These are phyloP conservation scores for Agonopterix alstromeriana DNA, from an alignment of 2,888 invertebrate genomes.

Conservation along the genomic window DNA sequence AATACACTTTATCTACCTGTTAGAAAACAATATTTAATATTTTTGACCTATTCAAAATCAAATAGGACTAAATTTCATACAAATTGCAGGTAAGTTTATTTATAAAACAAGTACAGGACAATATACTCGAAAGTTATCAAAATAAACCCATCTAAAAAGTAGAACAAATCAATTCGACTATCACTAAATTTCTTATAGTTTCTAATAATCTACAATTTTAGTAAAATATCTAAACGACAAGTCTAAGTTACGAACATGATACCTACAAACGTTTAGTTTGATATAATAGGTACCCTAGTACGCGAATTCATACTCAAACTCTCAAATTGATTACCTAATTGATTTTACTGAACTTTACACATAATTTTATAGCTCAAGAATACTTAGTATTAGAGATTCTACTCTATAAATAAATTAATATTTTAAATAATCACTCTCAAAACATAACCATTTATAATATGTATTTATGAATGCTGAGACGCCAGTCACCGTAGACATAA, in stretches of 20 bases:
- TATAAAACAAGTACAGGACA: constrained; percentile 38
- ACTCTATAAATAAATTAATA: not conserved
- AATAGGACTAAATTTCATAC: constrained; percentile 16
- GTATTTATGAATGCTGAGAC: too few species aligned
- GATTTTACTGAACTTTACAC: constrained; percentile 1
- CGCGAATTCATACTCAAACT: constrained; percentile 1
- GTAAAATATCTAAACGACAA: constrained; percentile 59
- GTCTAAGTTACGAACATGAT: constrained; percentile 21
- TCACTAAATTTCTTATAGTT: constrained; percentile 23
- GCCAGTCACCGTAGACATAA: too few species aligned
- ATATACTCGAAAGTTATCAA: constrained; percentile 55
- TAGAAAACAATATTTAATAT: too few species aligned
- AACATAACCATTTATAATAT: too few species aligned
- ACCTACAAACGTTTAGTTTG: constrained; percentile 1
- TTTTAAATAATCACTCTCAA: too few species aligned
- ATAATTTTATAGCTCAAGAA: not conserved
- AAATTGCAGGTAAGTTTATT: constrained; percentile 8
- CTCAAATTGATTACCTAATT: constrained; percentile 3
- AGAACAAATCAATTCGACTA: constrained; percentile 24
- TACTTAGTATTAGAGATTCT: not conserved
- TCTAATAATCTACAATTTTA: constrained; percentile 47
- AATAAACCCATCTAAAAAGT: constrained; percentile 63
- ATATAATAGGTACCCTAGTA: constrained; percentile 2
- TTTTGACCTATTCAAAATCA: constrained; percentile 24
- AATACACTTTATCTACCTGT: too few species aligned